Evolutionary conservation across 1,140 invertebrate genomes (phyloP).

Genomic region (Akabosia matsudoensis): DNA sequence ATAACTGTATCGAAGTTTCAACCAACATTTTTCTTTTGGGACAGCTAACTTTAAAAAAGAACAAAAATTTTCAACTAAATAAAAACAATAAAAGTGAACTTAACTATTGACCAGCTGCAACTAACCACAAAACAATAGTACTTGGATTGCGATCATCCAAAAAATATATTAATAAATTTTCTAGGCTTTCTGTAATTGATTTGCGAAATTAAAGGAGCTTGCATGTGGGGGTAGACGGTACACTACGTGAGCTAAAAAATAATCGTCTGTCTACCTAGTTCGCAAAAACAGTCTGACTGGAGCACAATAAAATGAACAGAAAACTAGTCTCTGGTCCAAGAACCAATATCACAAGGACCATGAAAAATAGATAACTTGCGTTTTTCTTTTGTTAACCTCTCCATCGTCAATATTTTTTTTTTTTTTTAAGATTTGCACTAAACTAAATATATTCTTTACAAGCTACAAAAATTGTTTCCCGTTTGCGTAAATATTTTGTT

Average conservation of each 20-base stretch:
- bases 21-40: too few relatives aligned
- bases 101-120: slow-evolving; percentile 4
- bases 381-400: neutral
- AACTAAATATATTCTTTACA: neutral
- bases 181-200: neutral
- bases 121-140: neutral
- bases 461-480: slow-evolving; percentile 3
- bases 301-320: slow-evolving; percentile 17
- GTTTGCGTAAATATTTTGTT: neutral
- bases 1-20: too few relatives aligned
- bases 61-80: too few relatives aligned
- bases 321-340: neutral
- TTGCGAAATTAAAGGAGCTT: neutral
- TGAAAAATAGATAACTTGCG: neutral
- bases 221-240: too few relatives aligned
- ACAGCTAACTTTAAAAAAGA: too few relatives aligned
- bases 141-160: too few relatives aligned
- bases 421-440: neutral
- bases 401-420: neutral
- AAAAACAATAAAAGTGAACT: neutral
- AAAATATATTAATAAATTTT: too few relatives aligned
- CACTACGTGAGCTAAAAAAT: neutral
- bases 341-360: slow-evolving; percentile 15
- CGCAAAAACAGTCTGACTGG: slow-evolving; percentile 18
- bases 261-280: neutral